Percentiles rank a stretch among this genome's conserved stretches.
Conservation (phyloP, 2,888 invertebrate species). For the Seira ritae region DNA sequence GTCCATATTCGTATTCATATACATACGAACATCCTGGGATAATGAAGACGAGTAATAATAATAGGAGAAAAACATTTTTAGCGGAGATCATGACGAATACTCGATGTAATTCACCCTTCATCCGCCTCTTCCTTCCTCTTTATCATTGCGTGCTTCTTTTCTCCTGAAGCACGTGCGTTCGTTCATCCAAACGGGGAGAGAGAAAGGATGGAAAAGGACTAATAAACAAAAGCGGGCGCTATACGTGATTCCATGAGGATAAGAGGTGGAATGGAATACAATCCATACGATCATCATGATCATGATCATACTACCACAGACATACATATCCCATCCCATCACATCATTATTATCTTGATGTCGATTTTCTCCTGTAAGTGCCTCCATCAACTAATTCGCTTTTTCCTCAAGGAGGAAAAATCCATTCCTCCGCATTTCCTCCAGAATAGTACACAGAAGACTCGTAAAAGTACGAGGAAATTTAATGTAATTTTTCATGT, state of each 20-base stretch:
- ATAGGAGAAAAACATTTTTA: too few relatives aligned
- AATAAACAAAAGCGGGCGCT: slow-evolving; percentile 18
- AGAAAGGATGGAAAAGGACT: slow-evolving; percentile 20
- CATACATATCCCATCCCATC: not conserved
- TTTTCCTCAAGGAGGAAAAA: slow-evolving; percentile 33
- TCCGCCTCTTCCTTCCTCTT: slow-evolving; percentile 52
- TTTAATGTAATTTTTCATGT: slow-evolving; percentile 51
- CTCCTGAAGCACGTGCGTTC: not conserved
- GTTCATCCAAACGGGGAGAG: too few relatives aligned
- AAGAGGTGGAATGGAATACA: too few relatives aligned
- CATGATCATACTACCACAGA: not conserved
- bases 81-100: not conserved
- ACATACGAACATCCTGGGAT: too few relatives aligned
- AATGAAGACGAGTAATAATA: too few relatives aligned
- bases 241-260: not conserved
- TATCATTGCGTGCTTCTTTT: not conserved
- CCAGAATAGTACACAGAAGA: too few relatives aligned
- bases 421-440: slow-evolving; percentile 42
- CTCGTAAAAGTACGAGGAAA: slow-evolving; percentile 24
- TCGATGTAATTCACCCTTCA: slow-evolving; percentile 6
- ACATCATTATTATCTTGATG: slow-evolving; percentile 56
- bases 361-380: slow-evolving; percentile 57
- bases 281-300: too few relatives aligned
- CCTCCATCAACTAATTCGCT: slow-evolving; percentile 64
- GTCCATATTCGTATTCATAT: too few relatives aligned